Evolutionary conservation across 2,888 invertebrate genomes (phyloP).

Genomic region (Troglohyphantes excavatus): DNA sequence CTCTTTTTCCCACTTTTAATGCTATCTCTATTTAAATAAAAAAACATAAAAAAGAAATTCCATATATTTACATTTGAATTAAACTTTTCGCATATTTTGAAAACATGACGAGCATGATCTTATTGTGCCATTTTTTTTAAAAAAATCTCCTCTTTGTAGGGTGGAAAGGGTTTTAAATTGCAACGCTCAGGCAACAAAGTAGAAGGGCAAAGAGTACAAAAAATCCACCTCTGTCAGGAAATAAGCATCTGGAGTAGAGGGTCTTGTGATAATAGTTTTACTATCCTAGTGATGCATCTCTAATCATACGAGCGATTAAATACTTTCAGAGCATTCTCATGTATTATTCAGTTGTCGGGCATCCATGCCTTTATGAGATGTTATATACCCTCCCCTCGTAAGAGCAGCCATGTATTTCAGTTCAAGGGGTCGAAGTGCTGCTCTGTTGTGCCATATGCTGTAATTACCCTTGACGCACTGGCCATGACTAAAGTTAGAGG

Average conservation of each 20-base stretch:
- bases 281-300: conserved; percentile 65
- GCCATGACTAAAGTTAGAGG: background rate
- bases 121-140: background rate
- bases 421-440: background rate
- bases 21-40: too few species aligned
- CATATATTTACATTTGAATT: conserved; percentile 16
- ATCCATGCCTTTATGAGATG: conserved; percentile 37
- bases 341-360: conserved; percentile 75
- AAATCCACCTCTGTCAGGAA: conserved; percentile 52
- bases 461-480: background rate
- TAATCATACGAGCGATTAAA: conserved; percentile 77
- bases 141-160: too few species aligned
- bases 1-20: too few species aligned
- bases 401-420: conserved; percentile 3
- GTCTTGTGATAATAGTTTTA: conserved; percentile 76
- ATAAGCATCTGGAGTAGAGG: conserved; percentile 71
- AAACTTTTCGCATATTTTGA: conserved; percentile 8
- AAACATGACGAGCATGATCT: background rate
- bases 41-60: too few species aligned
- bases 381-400: background rate
- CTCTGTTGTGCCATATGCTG: background rate
- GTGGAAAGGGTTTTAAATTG: conserved; percentile 58
- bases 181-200: conserved; percentile 47
- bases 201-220: conserved; percentile 29
- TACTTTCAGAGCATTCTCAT: conserved; percentile 66